These are phyloP conservation scores for Acanthaster planci DNA, from an alignment of 35 echinoderm and acorn worm genomes.

Conservation along the genomic window DNA sequence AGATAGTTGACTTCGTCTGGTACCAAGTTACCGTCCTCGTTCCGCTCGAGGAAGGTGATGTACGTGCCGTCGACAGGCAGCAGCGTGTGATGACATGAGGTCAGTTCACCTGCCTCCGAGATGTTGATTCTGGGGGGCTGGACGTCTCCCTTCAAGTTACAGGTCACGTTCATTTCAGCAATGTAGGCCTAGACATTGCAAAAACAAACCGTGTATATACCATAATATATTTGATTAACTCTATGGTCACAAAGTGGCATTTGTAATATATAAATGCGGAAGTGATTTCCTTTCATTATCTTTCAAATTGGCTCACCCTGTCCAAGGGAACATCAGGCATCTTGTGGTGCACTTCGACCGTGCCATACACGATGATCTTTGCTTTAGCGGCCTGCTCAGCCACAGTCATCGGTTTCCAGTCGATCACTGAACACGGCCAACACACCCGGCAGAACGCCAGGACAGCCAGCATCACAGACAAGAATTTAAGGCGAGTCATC, in stretches of 20 bases:
- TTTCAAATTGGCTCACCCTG: background rate
- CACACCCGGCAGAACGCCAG: too few species aligned
- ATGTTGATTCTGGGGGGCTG: background rate
- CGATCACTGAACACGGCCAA: background rate
- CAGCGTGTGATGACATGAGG: background rate
- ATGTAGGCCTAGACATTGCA: background rate
- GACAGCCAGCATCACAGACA: too few species aligned
- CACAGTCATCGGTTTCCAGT: background rate
- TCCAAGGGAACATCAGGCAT: background rate
- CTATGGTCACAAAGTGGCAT: too few species aligned
- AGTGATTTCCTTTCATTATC: too few species aligned
- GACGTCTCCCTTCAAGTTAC: background rate
- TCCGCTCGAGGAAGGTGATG: background rate
- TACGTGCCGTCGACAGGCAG: background rate
- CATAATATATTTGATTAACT: too few species aligned
- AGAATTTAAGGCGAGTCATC: too few species aligned
- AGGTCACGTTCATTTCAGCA: background rate
- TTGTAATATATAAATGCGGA: too few species aligned
- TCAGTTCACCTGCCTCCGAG: background rate
- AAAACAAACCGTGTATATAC: too few species aligned
- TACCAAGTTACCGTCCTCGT: background rate
- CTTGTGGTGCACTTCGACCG: background rate
- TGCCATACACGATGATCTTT: background rate
- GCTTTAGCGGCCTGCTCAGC: background rate
- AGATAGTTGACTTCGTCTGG: slow-evolving; percentile 14